Conservation (phyloP, 2,888 invertebrate genomes). For the Meteorus cinctellus region DNA sequence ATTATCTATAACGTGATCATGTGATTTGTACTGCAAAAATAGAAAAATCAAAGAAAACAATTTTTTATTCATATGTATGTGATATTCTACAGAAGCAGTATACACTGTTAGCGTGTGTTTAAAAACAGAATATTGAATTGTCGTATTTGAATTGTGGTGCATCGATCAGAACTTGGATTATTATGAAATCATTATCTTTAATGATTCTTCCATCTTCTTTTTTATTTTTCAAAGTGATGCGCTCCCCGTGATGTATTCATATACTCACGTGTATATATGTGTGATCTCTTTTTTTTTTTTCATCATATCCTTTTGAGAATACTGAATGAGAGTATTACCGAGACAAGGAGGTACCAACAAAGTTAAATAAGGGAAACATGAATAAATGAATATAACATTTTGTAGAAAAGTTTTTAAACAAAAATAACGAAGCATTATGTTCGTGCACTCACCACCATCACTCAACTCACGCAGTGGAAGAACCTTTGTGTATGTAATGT, state of each 20-base stretch:
- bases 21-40: background rate
- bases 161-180: background rate
- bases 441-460: constrained; percentile 85
- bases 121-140: constrained; percentile 2
- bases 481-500: constrained; percentile 90
- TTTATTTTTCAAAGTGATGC: background rate
- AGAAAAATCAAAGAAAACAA: background rate
- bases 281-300: background rate
- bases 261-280: background rate
- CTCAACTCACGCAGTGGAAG: constrained; percentile 80
- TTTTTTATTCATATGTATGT: background rate
- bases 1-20: background rate
- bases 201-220: background rate
- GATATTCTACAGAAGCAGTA: background rate
- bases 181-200: background rate
- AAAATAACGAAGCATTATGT: constrained; percentile 69
- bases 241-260: background rate
- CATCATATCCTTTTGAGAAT: background rate
- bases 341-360: constrained; percentile 5
- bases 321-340: background rate
- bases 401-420: constrained; percentile 73
- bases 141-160: background rate
- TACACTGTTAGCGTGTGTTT: background rate
- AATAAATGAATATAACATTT: constrained; percentile 10
- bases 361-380: background rate